Evolutionary conservation across 2,888 invertebrate genomes (phyloP).

Genomic region (Cheilosia scutellata): DNA sequence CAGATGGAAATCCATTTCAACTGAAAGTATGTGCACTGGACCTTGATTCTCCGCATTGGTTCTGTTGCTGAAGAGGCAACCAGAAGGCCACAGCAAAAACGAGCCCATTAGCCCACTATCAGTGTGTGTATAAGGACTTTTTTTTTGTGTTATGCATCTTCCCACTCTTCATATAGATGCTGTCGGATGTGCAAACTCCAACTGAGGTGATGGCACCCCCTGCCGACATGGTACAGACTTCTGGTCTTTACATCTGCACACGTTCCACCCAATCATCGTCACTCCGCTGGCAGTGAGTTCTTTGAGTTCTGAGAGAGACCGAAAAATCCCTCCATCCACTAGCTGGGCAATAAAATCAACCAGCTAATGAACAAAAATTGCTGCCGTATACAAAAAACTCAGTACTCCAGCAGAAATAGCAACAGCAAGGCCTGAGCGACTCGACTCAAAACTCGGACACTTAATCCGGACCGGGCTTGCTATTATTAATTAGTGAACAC

Average conservation of each 20-base stretch:
- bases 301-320: background rate
- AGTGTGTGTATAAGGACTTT: constrained; percentile 38
- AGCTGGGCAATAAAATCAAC: constrained; percentile 37
- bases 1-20: constrained; percentile 36
- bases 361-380: constrained; percentile 70
- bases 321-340: constrained; percentile 3
- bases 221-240: constrained; percentile 21
- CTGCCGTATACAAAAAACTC: constrained; percentile 40
- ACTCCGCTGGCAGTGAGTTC: background rate
- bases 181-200: constrained; percentile 31
- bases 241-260: constrained; percentile 45
- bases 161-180: background rate
- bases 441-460: constrained; percentile 59
- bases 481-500: constrained; percentile 72
- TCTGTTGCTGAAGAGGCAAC: background rate
- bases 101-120: constrained; percentile 56
- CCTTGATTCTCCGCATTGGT: constrained; percentile 14
- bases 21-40: constrained; percentile 37
- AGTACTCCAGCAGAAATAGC: background rate
- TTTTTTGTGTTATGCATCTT: constrained; percentile 19
- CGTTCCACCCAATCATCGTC: constrained; percentile 40
- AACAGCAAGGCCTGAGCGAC: constrained; percentile 15
- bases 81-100: constrained; percentile 21
- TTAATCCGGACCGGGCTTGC: constrained; percentile 58
- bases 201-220: constrained; percentile 19